Evolutionary conservation across 2,888 invertebrate species (phyloP).

Genomic region (Nasonovia ribisnigri): DNA sequence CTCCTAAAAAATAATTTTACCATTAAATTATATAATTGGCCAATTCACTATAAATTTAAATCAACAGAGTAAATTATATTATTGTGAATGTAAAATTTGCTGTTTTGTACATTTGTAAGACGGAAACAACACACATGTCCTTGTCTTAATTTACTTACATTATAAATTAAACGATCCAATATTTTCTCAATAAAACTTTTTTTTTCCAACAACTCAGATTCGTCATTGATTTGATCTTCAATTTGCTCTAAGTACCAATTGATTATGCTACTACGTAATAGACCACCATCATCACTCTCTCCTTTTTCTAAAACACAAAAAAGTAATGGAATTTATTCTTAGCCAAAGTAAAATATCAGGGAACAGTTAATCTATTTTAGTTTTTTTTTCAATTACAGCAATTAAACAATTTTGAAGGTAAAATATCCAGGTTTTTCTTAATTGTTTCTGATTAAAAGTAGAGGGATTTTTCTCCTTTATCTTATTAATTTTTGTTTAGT

Average conservation of each 20-base stretch:
- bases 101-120: too few relatives aligned
- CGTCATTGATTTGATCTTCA: conserved; percentile 88
- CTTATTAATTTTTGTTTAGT: neutral
- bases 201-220: conserved; percentile 89
- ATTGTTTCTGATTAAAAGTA: neutral
- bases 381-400: neutral
- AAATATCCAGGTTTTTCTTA: neutral
- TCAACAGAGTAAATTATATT: too few relatives aligned
- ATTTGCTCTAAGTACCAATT: conserved; percentile 94
- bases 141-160: conserved; percentile 74
- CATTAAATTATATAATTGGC: too few relatives aligned
- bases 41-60: too few relatives aligned
- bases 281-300: conserved; percentile 46
- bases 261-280: conserved; percentile 76
- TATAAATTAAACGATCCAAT: conserved; percentile 89
- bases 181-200: conserved; percentile 94
- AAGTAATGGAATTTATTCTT: neutral
- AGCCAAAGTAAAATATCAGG: neutral
- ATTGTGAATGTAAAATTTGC: too few relatives aligned
- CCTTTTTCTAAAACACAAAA: conserved; percentile 52
- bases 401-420: neutral
- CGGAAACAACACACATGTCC: too few relatives aligned
- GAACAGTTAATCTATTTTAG: neutral
- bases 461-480: neutral
- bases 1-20: too few relatives aligned